Base-by-base conservation (phyloP, 2,113 vertebrate species). In the Sphyrna mokarran region DNA sequence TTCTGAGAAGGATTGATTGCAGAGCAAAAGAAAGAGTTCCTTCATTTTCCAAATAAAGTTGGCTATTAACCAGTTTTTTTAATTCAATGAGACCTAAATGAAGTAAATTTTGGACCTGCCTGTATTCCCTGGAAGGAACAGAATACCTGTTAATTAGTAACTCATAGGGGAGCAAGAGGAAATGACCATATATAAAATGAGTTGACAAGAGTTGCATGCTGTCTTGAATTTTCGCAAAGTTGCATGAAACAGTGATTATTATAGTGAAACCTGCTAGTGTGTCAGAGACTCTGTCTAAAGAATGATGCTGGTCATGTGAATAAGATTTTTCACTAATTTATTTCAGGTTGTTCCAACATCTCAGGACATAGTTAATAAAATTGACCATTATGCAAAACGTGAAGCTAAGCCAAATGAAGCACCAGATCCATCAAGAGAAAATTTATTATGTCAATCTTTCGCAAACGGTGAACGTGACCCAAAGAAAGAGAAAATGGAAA, bases 361-460 rank as follows among this genome's bases (percentile, higher is more conserved):
- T 96, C 96, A 98, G 97, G 98, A 99, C 98, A 97, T 98, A 76
- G 96, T 96, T 66, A 96, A 96, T 33, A 97, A 95, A 91, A 96
- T 96, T 95, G 98, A 98, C 95, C 33, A 83, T 80, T 86, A 96
- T 83, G 97, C 96, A 95, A 96, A n/a, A 95, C 96, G 85, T 0
- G 9, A 96, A 70, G 29, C 96, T 96, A 96, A 97, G 97, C 96
- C 97, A 97, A 96, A 96, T 97, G 96, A 96, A 96, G 96, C 97
- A 97, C 63, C 58, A 68, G 58, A 26, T 70, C 22, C n/a, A 70
- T 20, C 37, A 43, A n/a, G n/a, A 68, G 29, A 6, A 66, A n/a
- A 93, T 40, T 66, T 40, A 90, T 90, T 90, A 0, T 66, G 89
- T 40, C 18, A 33, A 93, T 33, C 69, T 48, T 76, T 54, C 72